Conservation (phyloP, 2,113 vertebrate species). For the Nymphicus hollandicus region DNA sequence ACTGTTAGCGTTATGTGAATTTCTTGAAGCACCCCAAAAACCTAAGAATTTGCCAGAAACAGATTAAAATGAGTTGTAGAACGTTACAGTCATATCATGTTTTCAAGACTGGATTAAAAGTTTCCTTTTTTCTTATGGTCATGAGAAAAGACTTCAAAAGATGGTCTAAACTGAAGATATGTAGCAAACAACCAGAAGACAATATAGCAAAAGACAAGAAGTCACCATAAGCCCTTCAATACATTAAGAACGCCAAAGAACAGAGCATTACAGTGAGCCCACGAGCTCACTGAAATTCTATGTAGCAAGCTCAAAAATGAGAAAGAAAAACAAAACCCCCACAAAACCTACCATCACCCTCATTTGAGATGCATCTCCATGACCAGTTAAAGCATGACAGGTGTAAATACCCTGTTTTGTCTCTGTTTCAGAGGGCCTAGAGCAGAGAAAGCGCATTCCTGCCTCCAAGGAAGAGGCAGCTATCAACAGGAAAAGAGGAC, state of each 20-base stretch:
- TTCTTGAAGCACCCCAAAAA: neutral
- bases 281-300: neutral
- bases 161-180: neutral
- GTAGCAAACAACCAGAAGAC: neutral
- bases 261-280: neutral
- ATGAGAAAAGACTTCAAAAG: neutral
- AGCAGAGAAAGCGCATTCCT: neutral
- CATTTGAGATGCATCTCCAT: neutral
- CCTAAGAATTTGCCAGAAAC: neutral
- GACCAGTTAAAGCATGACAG: neutral
- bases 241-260: neutral
- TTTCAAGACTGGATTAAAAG: neutral
- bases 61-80: neutral
- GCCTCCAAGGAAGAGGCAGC: neutral
- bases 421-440: neutral
- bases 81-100: fast-evolving
- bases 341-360: neutral
- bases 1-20: neutral
- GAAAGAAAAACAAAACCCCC: fast-evolving
- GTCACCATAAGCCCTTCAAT: neutral
- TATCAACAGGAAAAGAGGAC: neutral
- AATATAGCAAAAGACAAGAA: neutral
- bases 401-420: neutral
- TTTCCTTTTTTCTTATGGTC: neutral
- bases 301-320: neutral